Conservation (phyloP, 2,888 invertebrate species). For the Trissolcus brochymenae region DNA sequence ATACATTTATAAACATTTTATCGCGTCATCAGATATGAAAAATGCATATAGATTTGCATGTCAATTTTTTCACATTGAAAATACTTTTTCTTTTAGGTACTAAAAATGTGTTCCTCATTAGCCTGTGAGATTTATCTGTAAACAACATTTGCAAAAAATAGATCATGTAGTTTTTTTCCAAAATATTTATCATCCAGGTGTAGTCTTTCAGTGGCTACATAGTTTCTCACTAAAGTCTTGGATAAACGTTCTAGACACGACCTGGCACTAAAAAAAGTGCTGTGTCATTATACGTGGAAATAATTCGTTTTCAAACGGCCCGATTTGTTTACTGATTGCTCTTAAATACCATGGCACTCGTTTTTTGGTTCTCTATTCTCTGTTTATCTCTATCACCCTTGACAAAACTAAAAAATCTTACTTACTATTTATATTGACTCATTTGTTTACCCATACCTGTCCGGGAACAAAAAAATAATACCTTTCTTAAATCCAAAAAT, state of each 20-base stretch:
- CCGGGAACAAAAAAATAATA: background rate
- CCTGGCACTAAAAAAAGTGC: constrained; percentile 20
- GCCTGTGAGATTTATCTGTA: constrained; percentile 16
- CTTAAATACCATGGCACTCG: constrained; percentile 20
- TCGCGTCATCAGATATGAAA: too few relatives aligned
- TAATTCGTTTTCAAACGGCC: constrained; percentile 35
- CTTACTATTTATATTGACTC: constrained; percentile 15
- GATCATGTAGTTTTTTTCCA: constrained; percentile 31
- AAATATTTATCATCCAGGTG: constrained; percentile 21
- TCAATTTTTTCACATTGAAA: too few relatives aligned
- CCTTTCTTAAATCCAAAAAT: background rate
- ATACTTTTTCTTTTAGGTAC: background rate
- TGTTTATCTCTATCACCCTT: constrained; percentile 19
- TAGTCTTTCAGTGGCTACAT: constrained; percentile 17
- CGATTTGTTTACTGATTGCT: constrained; percentile 32
- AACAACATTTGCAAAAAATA: constrained; percentile 51
- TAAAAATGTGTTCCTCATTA: constrained; percentile 31
- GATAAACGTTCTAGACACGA: constrained; percentile 48
- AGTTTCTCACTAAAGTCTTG: constrained; percentile 36
- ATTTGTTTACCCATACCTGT: constrained; percentile 4
- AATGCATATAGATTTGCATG: too few relatives aligned
- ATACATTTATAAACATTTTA: too few relatives aligned
- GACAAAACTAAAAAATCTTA: constrained; percentile 17
- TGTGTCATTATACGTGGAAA: constrained; percentile 47
- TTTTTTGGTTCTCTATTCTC: constrained; percentile 2